Conservation (phyloP, 2,888 invertebrate species). For the Plebejus argus region DNA sequence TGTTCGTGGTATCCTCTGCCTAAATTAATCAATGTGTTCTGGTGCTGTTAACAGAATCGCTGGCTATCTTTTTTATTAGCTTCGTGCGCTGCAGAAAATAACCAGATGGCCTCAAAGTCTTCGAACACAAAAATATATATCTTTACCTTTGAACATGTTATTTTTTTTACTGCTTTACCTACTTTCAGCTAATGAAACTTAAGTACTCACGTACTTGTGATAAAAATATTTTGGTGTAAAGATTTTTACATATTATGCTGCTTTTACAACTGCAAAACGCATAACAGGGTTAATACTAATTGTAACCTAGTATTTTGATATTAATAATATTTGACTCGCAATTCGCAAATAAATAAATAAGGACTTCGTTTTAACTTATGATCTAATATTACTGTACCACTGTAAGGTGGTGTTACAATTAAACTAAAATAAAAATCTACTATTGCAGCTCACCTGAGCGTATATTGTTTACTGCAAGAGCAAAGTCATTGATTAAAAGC, state of each 20-base stretch:
- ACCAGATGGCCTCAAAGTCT: conserved; percentile 14
- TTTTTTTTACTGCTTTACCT: conserved; percentile 17
- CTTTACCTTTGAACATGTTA: conserved; percentile 19
- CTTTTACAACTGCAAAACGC: no score
- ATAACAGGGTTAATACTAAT: no score
- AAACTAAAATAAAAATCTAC: neutral
- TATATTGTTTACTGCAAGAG: conserved; percentile 14
- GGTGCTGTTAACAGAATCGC: conserved; percentile 23
- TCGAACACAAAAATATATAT: conserved; percentile 24
- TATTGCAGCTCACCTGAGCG: neutral
- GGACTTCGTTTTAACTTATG: neutral
- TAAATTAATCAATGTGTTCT: conserved; percentile 29
- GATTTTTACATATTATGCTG: no score
- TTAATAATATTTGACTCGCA: no score
- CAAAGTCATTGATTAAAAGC: conserved; percentile 28
- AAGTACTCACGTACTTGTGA: neutral
- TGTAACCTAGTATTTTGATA: no score
- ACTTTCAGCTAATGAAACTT: neutral
- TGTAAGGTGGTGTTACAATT: neutral
- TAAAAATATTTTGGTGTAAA: no score
- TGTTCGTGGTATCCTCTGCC: neutral
- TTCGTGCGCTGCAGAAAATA: conserved; percentile 26
- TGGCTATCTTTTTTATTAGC: conserved; percentile 27
- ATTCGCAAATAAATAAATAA: neutral
- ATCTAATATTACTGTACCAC: neutral